These are phyloP conservation scores for Odontothrips loti DNA, from an alignment of 2,888 invertebrate genomes.

Conservation along the genomic window DNA sequence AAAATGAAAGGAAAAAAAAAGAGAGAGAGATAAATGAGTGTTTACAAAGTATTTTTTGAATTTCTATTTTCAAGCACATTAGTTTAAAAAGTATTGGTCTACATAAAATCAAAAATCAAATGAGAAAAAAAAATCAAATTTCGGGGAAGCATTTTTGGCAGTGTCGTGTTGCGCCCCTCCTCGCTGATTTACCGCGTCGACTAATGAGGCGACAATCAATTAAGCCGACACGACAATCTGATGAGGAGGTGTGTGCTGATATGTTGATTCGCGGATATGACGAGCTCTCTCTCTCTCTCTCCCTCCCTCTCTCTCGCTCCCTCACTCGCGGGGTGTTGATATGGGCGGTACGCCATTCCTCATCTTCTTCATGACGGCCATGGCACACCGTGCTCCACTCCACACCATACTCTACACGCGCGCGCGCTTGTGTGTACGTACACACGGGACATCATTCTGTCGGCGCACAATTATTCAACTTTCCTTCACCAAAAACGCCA, in stretches of 20 bases:
- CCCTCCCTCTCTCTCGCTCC: background rate
- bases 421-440: background rate
- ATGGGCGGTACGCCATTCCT: conserved; percentile 4
- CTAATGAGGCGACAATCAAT: conserved; percentile 19
- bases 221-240: conserved; percentile 9
- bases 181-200: background rate
- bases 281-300: background rate
- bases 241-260: background rate
- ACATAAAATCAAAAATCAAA: too few species aligned
- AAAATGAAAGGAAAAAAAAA: too few species aligned
- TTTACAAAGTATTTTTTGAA: too few species aligned
- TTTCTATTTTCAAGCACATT: too few species aligned
- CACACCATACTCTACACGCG: background rate
- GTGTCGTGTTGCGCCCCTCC: background rate
- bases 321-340: background rate
- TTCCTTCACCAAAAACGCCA: too few species aligned
- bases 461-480: too few species aligned
- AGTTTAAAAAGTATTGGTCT: too few species aligned
- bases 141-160: too few species aligned
- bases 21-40: too few species aligned
- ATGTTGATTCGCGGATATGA: conserved; percentile 16
- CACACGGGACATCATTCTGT: background rate
- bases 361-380: background rate
- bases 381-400: too few species aligned
- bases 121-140: too few species aligned